These are phyloP conservation scores for Lontra canadensis DNA, from an alignment of 2,113 vertebrate genomes.

Conservation along the genomic window DNA sequence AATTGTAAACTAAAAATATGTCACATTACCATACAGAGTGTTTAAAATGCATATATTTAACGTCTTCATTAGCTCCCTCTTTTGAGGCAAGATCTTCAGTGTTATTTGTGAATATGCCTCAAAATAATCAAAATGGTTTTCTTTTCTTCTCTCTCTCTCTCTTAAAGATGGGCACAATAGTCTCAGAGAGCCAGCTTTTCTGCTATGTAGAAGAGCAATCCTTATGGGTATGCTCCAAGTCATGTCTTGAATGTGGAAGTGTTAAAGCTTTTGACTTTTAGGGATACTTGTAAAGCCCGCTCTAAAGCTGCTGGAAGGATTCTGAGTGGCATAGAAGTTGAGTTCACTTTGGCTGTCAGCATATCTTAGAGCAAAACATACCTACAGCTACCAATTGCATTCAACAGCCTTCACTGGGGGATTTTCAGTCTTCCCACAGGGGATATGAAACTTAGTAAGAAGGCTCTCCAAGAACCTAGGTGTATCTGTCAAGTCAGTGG, in stretches of 20 bases:
- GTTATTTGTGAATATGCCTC: not conserved
- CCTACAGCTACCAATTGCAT: constrained; percentile 38
- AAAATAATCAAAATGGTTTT: not conserved
- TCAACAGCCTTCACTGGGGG: not conserved
- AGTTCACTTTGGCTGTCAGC: constrained; percentile 67
- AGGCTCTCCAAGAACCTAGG: constrained; percentile 45
- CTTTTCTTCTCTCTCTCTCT: not conserved
- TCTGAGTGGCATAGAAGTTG: constrained; percentile 30
- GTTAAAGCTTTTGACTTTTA: constrained; percentile 50
- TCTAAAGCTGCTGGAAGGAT: constrained; percentile 32
- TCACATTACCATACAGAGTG: not conserved
- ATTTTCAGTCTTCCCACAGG: constrained; percentile 55
- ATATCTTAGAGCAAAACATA: constrained; percentile 64
- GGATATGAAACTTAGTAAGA: constrained; percentile 60
- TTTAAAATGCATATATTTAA: not conserved
- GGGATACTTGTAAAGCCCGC: constrained; percentile 35
- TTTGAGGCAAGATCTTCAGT: constrained; percentile 11
- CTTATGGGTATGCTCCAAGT: not conserved
- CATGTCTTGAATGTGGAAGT: not conserved
- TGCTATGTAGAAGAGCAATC: not conserved
- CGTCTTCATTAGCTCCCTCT: not conserved
- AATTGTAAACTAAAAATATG: not conserved
- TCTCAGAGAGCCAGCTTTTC: not conserved
- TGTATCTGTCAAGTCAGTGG: constrained; percentile 55
- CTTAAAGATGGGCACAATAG: not conserved